Evolutionary conservation across 2,888 invertebrate genomes (phyloP).

Genomic region (Atethmia centrago): DNA sequence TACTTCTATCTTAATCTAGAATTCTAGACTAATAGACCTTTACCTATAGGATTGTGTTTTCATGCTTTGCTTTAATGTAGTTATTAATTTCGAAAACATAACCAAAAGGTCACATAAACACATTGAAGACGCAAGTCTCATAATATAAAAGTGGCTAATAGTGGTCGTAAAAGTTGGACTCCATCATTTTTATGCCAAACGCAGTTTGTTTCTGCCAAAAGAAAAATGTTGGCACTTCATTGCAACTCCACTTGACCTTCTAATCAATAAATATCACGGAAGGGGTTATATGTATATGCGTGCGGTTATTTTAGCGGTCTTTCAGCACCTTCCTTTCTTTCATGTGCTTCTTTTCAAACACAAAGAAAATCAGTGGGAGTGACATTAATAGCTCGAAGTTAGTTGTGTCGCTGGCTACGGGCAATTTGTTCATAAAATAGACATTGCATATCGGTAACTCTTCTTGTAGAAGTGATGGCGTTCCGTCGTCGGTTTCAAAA

Average conservation of each 20-base stretch:
- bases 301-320: not conserved
- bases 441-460: not conserved
- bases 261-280: conserved; percentile 31
- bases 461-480: not conserved
- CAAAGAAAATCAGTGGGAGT: not conserved
- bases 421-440: not conserved
- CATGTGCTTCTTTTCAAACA: not conserved
- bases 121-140: conserved; percentile 20
- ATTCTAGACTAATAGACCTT: not conserved
- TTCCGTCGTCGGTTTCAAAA: not conserved
- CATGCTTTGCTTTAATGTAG: not conserved
- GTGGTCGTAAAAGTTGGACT: conserved; percentile 53
- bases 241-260: conserved; percentile 44
- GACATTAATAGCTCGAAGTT: not conserved
- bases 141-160: conserved; percentile 39
- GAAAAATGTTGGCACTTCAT: conserved; percentile 56
- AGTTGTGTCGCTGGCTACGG: not conserved
- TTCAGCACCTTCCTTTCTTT: too few relatives aligned
- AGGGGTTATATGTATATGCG: conserved; percentile 4
- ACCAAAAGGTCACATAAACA: conserved; percentile 28
- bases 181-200: conserved; percentile 58
- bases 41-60: not conserved
- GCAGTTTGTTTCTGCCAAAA: conserved; percentile 55
- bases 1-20: not conserved
- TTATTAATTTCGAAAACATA: conserved; percentile 1